These are phyloP conservation scores for Bujurquina vittata DNA, from an alignment of 2,113 vertebrate species.

Conservation along the genomic window DNA sequence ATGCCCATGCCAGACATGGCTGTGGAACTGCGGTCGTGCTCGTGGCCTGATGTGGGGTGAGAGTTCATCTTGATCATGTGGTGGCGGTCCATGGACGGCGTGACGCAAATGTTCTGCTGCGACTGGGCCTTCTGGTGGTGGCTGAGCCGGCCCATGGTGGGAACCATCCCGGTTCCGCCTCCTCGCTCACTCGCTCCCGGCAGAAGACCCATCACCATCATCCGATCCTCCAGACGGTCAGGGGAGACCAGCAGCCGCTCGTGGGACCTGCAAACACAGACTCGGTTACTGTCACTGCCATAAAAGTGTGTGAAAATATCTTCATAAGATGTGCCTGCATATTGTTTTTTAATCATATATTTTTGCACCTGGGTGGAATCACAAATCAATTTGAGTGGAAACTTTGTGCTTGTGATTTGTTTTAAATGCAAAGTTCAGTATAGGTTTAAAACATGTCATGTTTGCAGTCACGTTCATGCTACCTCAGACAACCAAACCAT, in stretches of 20 bases:
- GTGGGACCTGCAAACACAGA: conserved; percentile 66
- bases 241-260: conserved; percentile 78
- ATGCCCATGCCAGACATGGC: conserved; percentile 56
- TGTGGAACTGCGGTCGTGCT: conserved; percentile 67
- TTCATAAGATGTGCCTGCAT: no score
- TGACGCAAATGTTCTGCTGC: conserved; percentile 86
- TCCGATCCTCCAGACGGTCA: conserved; percentile 71
- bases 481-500: no score
- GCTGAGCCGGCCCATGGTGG: conserved; percentile 77
- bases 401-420: background rate
- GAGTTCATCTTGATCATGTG: conserved; percentile 91
- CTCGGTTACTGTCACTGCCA: no score
- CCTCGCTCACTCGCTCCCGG: conserved; percentile 29
- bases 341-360: background rate
- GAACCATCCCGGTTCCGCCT: conserved; percentile 65
- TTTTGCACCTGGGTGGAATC: background rate
- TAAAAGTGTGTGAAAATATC: background rate
- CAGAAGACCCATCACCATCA: conserved; percentile 66
- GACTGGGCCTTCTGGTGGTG: conserved; percentile 86
- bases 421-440: no score
- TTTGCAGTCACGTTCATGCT: background rate
- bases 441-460: background rate
- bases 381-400: background rate
- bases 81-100: conserved; percentile 85
- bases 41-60: conserved; percentile 82